phyloP scores from a whole-genome alignment of 2,888 invertebrate genomes.

The Yponomeuta cagnagella region DNA sequence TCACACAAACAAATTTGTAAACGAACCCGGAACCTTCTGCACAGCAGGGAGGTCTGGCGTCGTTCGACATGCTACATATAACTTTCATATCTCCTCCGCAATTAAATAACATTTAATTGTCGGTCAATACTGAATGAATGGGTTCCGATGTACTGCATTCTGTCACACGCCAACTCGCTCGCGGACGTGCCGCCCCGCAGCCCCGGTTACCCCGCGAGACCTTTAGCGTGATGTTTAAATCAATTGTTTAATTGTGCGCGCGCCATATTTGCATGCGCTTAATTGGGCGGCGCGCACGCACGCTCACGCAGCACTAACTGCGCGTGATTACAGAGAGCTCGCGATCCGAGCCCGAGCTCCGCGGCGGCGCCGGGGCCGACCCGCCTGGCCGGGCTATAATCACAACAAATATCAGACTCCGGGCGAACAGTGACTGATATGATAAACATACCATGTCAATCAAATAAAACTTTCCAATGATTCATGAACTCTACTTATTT shows the following conservation, averaged over 20 bases:
- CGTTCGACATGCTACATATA: not conserved
- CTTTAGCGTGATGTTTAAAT: constrained; percentile 13
- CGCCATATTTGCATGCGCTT: constrained; percentile 11
- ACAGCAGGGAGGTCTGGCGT: not conserved
- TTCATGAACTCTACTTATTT: not conserved
- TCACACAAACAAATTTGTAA: not conserved
- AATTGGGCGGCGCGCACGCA: constrained; percentile 3
- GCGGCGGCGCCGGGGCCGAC: not conserved
- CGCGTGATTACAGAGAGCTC: not conserved
- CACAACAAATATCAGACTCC: constrained; percentile 3
- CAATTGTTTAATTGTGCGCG: constrained; percentile 19
- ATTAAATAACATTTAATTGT: not conserved
- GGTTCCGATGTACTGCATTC: not conserved
- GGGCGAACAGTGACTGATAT: not conserved
- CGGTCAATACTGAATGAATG: not conserved
- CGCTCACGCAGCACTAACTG: not conserved
- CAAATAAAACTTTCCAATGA: not conserved
- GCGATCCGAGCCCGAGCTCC: not conserved
- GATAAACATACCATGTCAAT: not conserved
- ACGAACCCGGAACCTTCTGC: not conserved
- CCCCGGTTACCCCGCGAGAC: not conserved
- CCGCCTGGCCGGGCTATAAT: not conserved
- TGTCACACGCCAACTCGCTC: not conserved
- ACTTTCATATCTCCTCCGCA: not conserved
- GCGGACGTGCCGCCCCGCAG: not conserved